Conservation (phyloP, 1,140 invertebrate genomes). For the Eupristina koningsbergeri region DNA sequence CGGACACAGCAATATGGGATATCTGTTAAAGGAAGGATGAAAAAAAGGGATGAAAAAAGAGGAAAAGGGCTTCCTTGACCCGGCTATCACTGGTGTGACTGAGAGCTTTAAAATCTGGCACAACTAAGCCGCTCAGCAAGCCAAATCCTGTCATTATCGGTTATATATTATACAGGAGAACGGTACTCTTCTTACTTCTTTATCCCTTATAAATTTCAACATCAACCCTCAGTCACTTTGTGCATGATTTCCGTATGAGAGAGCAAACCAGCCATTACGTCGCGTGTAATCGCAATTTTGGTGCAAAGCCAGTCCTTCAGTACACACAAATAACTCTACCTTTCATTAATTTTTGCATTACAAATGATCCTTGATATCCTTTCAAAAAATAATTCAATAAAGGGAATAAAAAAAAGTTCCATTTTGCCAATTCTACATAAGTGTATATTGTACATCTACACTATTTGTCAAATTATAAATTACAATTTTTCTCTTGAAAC, state of each 20-base stretch:
- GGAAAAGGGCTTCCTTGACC: constrained; percentile 12
- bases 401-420: too few species aligned
- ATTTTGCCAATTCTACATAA: too few species aligned
- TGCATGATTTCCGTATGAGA: background rate
- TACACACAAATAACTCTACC: background rate
- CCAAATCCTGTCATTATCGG: constrained; percentile 28
- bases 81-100: background rate
- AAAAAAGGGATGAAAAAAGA: background rate
- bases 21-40: background rate
- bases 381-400: background rate
- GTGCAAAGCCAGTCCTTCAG: background rate
- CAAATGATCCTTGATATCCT: background rate
- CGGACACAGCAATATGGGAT: background rate
- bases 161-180: background rate
- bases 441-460: too few species aligned
- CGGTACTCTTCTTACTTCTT: too few species aligned
- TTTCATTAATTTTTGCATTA: background rate
- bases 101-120: background rate
- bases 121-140: constrained; percentile 1
- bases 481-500: too few species aligned
- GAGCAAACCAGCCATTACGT: background rate
- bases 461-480: too few species aligned
- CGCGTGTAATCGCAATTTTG: background rate
- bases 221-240: background rate
- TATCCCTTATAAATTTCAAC: background rate